Base-by-base conservation (phyloP, 1,140 invertebrate genomes). In the Drosophila setifemur region DNA sequence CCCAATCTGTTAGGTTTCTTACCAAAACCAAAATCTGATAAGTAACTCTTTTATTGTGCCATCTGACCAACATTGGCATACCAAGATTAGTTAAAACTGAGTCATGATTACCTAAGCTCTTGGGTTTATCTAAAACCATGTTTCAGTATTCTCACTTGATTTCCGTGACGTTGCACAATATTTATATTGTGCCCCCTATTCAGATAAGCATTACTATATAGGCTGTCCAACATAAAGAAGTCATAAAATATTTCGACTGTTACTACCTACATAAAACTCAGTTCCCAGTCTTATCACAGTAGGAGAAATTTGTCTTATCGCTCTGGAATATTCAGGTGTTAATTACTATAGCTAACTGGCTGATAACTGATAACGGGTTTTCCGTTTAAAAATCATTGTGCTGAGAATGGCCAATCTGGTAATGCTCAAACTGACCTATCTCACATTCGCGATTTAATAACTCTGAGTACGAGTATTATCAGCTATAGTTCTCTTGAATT, bases 141-240 rank as follows among this genome's bases (percentile, higher is more conserved):
- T 55, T 25, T 25, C 11, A 35, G 14, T 7, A 5, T 3, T 19
- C n/a, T n/a, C n/a, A n/a, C 14, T 25, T 25, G 16, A 39, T 47
- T 29, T 37, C 11, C 14, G 23, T 61, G 42, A 64, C 31, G 40
- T 63, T 64, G 55, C 55, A 23, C n/a, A 48, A 63, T 63, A 37
- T 39, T 19, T 18, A 35, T 61, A 33, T 63, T 25, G n/a, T 29
- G 14, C 57, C 18, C n/a, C 3, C 16, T n/a, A 16, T 6, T 4
- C 7, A 45, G 39, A 63, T 63, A 31, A 37, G 19, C 11, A 1
- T 16, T 4, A 1, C 29, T n/a, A 31, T 12, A 14, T 9, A 18
- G 18, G 5, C 35, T 29, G 23, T 19, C 35, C 37, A 47, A 16
- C n/a, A 29, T 42, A 63, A 47, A 26, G 6, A n/a, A 40, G 19